Evolutionary conservation across 2,888 invertebrate genomes (phyloP), one percentile per base, ranked within the genome.

Genomic region (Uropetala carovei): DNA sequence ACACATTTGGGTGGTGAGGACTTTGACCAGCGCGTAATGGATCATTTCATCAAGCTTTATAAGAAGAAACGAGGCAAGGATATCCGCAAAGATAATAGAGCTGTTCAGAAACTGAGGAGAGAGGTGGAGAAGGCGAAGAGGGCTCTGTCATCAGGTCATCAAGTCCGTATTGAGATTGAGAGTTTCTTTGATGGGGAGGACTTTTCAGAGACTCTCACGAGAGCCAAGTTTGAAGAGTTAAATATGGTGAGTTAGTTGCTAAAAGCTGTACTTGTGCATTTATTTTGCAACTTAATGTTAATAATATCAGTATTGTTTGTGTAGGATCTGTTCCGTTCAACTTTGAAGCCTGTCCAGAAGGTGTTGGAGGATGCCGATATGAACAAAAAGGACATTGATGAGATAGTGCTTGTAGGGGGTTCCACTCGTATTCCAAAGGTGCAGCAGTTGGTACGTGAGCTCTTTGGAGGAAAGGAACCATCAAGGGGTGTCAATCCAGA

Each of bases 1-100:
- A 99, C 99, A 94, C 99, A 99, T 95, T 97, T 99, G 96, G 99
- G 99, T 94, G 99, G 99, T 95, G 99, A 99, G 96, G 99, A 99
- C 96, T 99, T 99, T 95, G 99, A 99, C 96, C 99, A 99, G 95
- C 97, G 99, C 93, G 99, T 99, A 7, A 99, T 99, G 99, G 99
- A 99, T 94, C 99, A 99, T 96, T 99, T 99, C 96, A 98, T 99
- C 95, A 99, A 99, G 95, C 95, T 99, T 95, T 99, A 99, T 97
- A 99, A 99, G 96, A 99, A 99, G 96, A 99, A 99, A 97, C 98
- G 98, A 97, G 98, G 99, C 95, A 99, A 99, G 96, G 99, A 99
- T 95, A 98, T 99, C 95, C 97, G 99, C 94, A 98, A 98, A 95
- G 99, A 99, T 95, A 98, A 98, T 96, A 97, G 99, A 93, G 99